These are phyloP conservation scores for Protobothrops mucrosquamatus DNA, from an alignment of 2,113 vertebrate species.

Conservation along the genomic window DNA sequence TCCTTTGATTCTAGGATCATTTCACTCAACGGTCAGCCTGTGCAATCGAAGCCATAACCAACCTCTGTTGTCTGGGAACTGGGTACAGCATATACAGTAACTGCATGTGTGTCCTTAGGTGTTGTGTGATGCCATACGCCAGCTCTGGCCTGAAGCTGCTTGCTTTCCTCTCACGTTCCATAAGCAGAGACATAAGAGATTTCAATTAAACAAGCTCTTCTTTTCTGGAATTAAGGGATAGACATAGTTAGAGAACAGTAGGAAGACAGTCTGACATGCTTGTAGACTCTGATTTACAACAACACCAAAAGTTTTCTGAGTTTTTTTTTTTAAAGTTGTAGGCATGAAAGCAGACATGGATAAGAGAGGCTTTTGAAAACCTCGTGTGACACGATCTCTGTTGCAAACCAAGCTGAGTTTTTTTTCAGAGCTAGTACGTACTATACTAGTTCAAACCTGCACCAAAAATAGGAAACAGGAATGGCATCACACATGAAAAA, in stretches of 20 bases:
- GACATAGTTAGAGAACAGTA: too few species aligned
- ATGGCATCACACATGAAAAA: constrained; percentile 40
- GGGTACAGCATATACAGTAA: neutral
- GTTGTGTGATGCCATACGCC: neutral
- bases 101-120: neutral
- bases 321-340: neutral
- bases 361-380: neutral
- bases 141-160: neutral
- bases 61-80: neutral
- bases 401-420: neutral
- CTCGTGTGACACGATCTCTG: neutral
- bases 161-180: neutral
- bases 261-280: neutral
- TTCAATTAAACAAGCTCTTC: neutral
- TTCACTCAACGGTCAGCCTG: neutral
- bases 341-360: neutral
- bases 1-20: neutral
- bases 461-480: constrained; percentile 43
- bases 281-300: neutral
- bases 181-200: neutral
- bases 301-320: neutral
- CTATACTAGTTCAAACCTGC: neutral
- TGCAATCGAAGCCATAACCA: neutral
- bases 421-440: neutral
- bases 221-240: too few species aligned